phyloP scores from a whole-genome alignment of 2,888 invertebrate species.

The Parelbella ahira region DNA sequence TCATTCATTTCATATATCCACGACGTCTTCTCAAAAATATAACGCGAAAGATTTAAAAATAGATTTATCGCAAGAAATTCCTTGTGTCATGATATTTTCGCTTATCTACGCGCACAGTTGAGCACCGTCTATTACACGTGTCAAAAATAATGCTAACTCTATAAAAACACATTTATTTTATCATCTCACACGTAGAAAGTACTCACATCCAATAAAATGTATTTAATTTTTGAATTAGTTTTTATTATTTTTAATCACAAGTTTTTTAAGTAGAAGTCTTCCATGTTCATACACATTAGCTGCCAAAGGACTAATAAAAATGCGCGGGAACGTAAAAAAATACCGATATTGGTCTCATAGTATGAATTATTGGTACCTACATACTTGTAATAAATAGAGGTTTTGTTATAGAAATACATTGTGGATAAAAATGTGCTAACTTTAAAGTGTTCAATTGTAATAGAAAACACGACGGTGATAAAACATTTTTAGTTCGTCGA shows the following conservation, averaged over 20 bases:
- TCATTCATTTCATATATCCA: constrained; percentile 9
- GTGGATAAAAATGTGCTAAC: constrained; percentile 42
- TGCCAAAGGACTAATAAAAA: too few relatives aligned
- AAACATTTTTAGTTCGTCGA: constrained; percentile 39
- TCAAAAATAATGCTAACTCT: constrained; percentile 2
- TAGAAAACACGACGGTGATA: constrained; percentile 32
- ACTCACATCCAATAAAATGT: too few relatives aligned
- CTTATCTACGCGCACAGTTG: constrained; percentile 18
- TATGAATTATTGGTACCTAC: too few relatives aligned
- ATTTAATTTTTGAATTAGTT: too few relatives aligned
- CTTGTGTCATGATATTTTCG: constrained; percentile 19
- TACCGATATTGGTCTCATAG: too few relatives aligned
- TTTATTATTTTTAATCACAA: too few relatives aligned
- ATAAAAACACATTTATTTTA: not conserved
- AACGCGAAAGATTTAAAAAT: constrained; percentile 15
- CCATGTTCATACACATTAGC: too few relatives aligned
- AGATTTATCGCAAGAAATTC: constrained; percentile 21
- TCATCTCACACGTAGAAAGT: too few relatives aligned
- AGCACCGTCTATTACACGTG: constrained; percentile 18
- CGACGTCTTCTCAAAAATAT: constrained; percentile 22
- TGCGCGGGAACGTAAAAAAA: too few relatives aligned
- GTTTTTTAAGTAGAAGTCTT: too few relatives aligned
- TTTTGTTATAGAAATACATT: constrained; percentile 30
- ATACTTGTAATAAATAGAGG: constrained; percentile 10
- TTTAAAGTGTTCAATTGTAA: constrained; percentile 10